These are phyloP conservation scores for Calyptomena viridis DNA, from an alignment of 2,113 vertebrate genomes.

Conservation along the genomic window DNA sequence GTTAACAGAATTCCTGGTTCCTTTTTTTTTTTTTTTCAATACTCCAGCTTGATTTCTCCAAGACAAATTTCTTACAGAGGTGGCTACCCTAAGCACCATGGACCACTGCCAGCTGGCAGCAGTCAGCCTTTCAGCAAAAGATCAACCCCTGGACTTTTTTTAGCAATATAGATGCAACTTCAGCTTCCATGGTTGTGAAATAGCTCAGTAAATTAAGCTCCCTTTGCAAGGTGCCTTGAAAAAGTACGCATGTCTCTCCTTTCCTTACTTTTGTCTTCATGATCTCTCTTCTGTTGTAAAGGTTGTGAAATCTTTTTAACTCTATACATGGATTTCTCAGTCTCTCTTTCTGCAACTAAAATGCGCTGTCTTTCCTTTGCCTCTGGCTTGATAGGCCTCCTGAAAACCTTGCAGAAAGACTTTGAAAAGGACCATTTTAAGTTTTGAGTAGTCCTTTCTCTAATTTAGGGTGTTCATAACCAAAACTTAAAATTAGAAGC, in stretches of 20 bases:
- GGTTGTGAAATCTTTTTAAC: background rate
- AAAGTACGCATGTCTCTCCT: background rate
- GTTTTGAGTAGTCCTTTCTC: background rate
- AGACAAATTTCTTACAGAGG: slow-evolving; percentile 22
- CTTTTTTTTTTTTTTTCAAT: background rate
- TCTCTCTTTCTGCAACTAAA: background rate
- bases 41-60: background rate
- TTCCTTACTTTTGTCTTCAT: background rate
- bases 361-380: background rate
- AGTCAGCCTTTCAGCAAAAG: background rate
- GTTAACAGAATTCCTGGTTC: slow-evolving; percentile 14
- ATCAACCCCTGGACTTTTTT: background rate
- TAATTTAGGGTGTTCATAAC: background rate
- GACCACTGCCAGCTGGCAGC: slow-evolving; percentile 18
- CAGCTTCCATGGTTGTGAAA: background rate
- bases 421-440: background rate
- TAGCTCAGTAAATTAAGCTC: background rate
- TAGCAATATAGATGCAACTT: slow-evolving; percentile 1
- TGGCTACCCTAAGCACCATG: background rate
- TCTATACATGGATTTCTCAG: background rate
- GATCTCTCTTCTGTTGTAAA: background rate
- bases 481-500: background rate
- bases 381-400: background rate
- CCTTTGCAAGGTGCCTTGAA: background rate
- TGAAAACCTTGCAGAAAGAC: background rate